Evolutionary conservation across 2,797 vertebrate species (phyloP), one percentile per base, ranked within the genome.

Genomic region (Bovichtus diacanthus): DNA sequence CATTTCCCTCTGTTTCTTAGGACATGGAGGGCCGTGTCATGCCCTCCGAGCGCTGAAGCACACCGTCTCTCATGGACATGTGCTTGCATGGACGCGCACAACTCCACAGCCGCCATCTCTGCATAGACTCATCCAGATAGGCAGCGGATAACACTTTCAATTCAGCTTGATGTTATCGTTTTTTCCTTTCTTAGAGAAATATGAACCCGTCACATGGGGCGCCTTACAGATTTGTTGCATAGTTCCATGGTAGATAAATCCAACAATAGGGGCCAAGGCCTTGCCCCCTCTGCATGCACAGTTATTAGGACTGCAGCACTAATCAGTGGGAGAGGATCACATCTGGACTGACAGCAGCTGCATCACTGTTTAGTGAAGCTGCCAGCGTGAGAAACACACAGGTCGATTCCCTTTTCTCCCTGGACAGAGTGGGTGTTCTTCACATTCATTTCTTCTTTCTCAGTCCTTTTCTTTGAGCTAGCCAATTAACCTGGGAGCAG

Each of bases 401-500:
- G 91, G 92, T 95, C 91, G 91, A 94, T 93, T 90, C 87, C 87
- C 90, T 86, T 88, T 91, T 92, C 87, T 91, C 89, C 88, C 86
- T 36, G 82, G 90, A 92, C 91, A 83, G 92, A 93, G 91, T 91
- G 91, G 89, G 91, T 94, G 92, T 93, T 93, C 89, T 92, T 90
- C 87, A 88, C 88, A 90, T 92, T 92, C 89, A 90, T 90, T 91
- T 92, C 81, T 87, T 92, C 88, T 91, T 90, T 93, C 88, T 90
- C 76, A 65, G 80, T 82, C 79, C 88, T 89, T 93, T 94, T 95
- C 95, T 95, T 92, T 92, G 93, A 95, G 94, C 67, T 61, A 93
- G 91, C 93, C 95, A 96, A 96, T 97, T 96, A 97, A 97, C 95
- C 96, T 93, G 95, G 96, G 95, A 95, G 95, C 87, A 91, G 94